Evolutionary conservation across 2,797 vertebrate species (phyloP).

Genomic region (Triplophysa yarkandensis): DNA sequence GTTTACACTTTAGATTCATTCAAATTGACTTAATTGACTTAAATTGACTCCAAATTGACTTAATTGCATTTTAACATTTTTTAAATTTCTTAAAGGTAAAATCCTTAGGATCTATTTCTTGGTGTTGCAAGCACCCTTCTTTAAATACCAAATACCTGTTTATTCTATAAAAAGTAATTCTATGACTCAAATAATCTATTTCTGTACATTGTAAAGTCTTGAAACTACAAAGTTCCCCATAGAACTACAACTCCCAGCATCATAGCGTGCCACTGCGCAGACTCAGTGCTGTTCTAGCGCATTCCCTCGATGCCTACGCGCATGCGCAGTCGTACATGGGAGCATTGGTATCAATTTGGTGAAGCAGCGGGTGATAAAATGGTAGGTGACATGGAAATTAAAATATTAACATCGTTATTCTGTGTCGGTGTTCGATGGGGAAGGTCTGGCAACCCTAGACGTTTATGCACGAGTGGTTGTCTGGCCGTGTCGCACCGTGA

Average conservation of each 20-base stretch:
- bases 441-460: constrained; percentile 26
- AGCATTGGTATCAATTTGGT: constrained; percentile 82
- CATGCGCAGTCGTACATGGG: constrained; percentile 78
- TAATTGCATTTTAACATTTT: no score
- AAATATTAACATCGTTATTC: constrained; percentile 63
- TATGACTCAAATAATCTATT: not conserved
- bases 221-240: not conserved
- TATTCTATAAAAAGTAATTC: not conserved
- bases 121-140: no score
- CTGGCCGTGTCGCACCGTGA: constrained; percentile 57
- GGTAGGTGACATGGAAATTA: constrained; percentile 83
- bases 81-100: no score
- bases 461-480: constrained; percentile 47
- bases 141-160: no score
- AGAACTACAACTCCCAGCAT: constrained; percentile 73
- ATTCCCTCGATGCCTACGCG: constrained; percentile 67
- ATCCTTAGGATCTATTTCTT: no score
- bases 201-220: not conserved
- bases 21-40: no score
- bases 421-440: constrained; percentile 26
- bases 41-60: no score
- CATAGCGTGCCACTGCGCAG: constrained; percentile 45
- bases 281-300: constrained; percentile 62
- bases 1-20: no score
- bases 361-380: constrained; percentile 89